These are phyloP conservation scores for Euplexia lucipara DNA, from an alignment of 2,888 invertebrate genomes.

Conservation along the genomic window DNA sequence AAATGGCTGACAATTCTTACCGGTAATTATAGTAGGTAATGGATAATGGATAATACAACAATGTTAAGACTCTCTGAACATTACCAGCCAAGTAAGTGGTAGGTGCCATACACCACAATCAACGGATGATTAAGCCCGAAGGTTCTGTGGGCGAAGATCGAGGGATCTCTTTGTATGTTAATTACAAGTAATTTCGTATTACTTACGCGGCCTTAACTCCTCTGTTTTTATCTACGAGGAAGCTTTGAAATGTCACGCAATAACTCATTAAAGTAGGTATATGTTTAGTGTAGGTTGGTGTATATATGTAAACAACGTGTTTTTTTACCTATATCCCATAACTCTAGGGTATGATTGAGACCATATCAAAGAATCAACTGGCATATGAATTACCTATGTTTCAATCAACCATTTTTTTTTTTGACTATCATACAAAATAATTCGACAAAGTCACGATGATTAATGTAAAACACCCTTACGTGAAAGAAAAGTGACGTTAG, in stretches of 20 bases:
- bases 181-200: slow-evolving; percentile 68
- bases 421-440: too few relatives aligned
- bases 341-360: too few relatives aligned
- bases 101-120: slow-evolving; percentile 28
- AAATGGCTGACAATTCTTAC: neutral
- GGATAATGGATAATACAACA: neutral
- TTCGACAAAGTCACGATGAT: too few relatives aligned
- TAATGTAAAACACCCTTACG: too few relatives aligned
- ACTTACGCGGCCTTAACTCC: slow-evolving; percentile 52
- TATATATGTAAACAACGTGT: too few relatives aligned
- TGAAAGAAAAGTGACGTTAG: too few relatives aligned
- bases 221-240: slow-evolving; percentile 42
- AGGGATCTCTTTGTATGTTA: slow-evolving; percentile 77
- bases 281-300: too few relatives aligned
- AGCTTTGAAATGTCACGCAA: slow-evolving; percentile 47
- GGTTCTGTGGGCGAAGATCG: slow-evolving; percentile 62
- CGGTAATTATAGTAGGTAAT: neutral
- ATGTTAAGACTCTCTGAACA: neutral
- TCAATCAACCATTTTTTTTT: too few relatives aligned
- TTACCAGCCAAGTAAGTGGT: slow-evolving; percentile 2
- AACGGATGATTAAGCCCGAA: slow-evolving; percentile 61
- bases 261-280: slow-evolving; percentile 1
- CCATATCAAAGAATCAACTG: too few relatives aligned
- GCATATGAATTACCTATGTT: too few relatives aligned
- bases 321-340: too few relatives aligned